Evolutionary conservation across 2,113 vertebrate species (phyloP).

Genomic region (Setophaga kirtlandii): DNA sequence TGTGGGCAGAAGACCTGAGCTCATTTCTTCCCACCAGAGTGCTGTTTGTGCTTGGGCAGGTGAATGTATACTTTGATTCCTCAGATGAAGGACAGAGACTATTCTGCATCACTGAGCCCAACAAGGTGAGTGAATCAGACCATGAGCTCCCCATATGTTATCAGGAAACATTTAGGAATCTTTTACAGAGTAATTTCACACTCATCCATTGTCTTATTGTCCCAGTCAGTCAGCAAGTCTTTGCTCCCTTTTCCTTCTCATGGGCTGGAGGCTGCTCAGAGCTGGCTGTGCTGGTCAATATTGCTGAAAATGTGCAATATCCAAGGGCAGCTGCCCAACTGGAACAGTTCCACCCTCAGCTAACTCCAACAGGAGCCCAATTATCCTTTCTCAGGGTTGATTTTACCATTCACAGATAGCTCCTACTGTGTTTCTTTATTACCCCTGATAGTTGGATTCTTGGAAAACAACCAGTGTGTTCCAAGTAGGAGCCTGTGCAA

Average conservation of each 20-base stretch:
- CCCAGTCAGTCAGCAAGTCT: background rate
- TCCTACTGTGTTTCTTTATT: background rate
- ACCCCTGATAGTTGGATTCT: background rate
- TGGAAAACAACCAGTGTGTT: background rate
- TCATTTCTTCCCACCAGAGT: background rate
- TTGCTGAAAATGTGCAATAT: background rate
- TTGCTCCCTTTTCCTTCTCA: background rate
- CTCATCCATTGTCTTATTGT: background rate
- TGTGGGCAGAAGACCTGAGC: background rate
- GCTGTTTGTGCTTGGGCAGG: background rate
- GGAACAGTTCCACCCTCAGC: background rate
- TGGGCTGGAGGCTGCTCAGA: background rate
- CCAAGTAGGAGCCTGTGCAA: background rate
- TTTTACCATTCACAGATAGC: background rate
- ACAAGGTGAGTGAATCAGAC: background rate
- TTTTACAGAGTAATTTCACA: background rate
- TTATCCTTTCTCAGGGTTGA: background rate
- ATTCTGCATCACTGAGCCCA: background rate
- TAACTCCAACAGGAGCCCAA: background rate
- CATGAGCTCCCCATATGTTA: background rate
- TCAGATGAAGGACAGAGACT: accelerated
- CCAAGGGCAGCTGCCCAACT: background rate
- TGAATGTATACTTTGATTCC: background rate
- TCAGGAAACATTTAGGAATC: background rate
- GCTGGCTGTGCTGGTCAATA: background rate